Evolutionary conservation across 2,113 vertebrate genomes (phyloP).

Genomic region (Sporophila hypoxantha): DNA sequence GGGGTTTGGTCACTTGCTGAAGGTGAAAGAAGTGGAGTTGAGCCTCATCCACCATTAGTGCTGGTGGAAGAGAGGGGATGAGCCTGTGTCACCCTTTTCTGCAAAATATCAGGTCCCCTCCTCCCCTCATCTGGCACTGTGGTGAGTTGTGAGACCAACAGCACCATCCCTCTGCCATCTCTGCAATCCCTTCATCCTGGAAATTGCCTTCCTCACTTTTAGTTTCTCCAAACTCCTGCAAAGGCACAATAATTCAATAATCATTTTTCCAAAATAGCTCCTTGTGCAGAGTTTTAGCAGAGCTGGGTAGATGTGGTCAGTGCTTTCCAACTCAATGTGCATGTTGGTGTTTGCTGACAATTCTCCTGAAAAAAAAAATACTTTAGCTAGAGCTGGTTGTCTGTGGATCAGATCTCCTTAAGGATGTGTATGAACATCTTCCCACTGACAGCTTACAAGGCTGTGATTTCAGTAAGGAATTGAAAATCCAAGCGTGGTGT

Average conservation of each 20-base stretch:
- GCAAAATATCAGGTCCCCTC: neutral
- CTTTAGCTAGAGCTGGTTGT: neutral
- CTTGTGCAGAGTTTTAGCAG: neutral
- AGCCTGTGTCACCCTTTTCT: neutral
- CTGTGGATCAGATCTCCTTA: neutral
- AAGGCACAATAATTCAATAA: neutral
- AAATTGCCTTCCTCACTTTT: neutral
- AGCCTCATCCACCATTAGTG: neutral
- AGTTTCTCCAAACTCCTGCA: neutral
- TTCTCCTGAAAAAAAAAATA: neutral
- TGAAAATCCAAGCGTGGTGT: neutral
- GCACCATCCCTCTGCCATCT: neutral
- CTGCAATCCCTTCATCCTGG: neutral
- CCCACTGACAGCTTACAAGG: slow-evolving; percentile 5
- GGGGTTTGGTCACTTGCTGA: neutral
- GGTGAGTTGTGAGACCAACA: neutral
- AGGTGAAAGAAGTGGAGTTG: neutral
- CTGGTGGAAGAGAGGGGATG: neutral
- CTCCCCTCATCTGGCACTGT: neutral
- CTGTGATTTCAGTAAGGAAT: slow-evolving; percentile 13
- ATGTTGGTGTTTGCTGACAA: neutral
- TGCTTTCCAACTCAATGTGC: neutral
- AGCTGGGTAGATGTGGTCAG: neutral
- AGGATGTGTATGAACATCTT: neutral
- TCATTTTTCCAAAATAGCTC: neutral